Conservation (phyloP, 2,888 invertebrate species). For the Phengaris alcon region DNA sequence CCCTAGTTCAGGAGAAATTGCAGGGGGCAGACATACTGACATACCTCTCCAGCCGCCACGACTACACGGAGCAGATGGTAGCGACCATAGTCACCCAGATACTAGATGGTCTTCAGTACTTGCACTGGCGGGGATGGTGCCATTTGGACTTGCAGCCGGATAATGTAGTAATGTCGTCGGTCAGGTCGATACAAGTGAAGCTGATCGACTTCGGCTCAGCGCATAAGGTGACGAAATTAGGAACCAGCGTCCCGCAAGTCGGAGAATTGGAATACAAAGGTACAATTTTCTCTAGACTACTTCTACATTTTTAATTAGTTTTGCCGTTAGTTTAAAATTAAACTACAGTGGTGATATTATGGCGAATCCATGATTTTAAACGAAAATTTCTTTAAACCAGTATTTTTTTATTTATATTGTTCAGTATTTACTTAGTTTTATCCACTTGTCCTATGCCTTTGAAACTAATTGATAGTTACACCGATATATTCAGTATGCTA, state of each 20-base stretch:
- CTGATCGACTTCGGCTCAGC: constrained; percentile 95
- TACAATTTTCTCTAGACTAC: constrained; percentile 45
- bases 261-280: constrained; percentile 88
- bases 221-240: constrained; percentile 88
- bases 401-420: too few relatives aligned
- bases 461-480: too few relatives aligned
- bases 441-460: too few relatives aligned
- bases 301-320: too few relatives aligned
- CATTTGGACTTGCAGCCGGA: constrained; percentile 96
- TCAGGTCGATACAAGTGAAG: constrained; percentile 91
- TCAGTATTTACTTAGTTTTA: too few relatives aligned
- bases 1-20: constrained; percentile 88
- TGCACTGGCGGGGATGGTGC: constrained; percentile 95
- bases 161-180: constrained; percentile 94
- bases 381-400: too few relatives aligned
- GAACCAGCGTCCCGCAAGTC: constrained; percentile 83
- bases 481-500: too few relatives aligned
- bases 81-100: constrained; percentile 92
- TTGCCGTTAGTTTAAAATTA: too few relatives aligned
- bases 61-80: constrained; percentile 95
- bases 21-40: constrained; percentile 95
- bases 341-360: too few relatives aligned
- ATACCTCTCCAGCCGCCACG: constrained; percentile 91
- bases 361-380: too few relatives aligned
- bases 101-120: constrained; percentile 93